Conservation (phyloP, 1,140 invertebrate species). For the Hycleus phaleratus region DNA sequence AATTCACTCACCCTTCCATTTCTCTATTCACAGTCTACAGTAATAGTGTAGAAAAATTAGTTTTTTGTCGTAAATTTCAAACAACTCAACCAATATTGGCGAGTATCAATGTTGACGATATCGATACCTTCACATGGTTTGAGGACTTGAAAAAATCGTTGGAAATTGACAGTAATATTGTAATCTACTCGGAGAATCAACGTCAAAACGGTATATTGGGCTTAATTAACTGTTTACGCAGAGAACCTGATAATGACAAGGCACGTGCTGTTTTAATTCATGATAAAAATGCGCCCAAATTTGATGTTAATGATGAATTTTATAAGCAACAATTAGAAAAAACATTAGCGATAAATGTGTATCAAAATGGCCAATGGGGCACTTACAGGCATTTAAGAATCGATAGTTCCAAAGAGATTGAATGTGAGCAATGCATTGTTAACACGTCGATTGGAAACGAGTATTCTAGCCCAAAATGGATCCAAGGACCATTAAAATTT, state of each 20-base stretch:
- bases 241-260: constrained; percentile 57
- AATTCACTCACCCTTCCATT: no score
- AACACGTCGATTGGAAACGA: no score
- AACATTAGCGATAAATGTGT: constrained; percentile 61
- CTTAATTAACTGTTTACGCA: constrained; percentile 66
- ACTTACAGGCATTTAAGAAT: constrained; percentile 43
- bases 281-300: constrained; percentile 61
- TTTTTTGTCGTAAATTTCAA: constrained; percentile 28
- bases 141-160: constrained; percentile 47
- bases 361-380: constrained; percentile 53
- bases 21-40: no score
- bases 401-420: constrained; percentile 44
- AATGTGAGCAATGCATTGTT: no score
- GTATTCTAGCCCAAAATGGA: constrained; percentile 51
- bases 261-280: constrained; percentile 50
- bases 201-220: constrained; percentile 73
- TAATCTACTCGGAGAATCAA: constrained; percentile 55
- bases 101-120: constrained; percentile 4
- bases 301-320: constrained; percentile 54
- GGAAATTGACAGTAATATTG: constrained; percentile 46
- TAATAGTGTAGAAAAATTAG: constrained; percentile 36
- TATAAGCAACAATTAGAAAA: constrained; percentile 52
- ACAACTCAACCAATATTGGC: neutral
- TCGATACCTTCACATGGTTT: constrained; percentile 34
- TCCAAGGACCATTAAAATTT: constrained; percentile 47